These are phyloP conservation scores for human (Homo sapiens) DNA, from an alignment of 2,113 vertebrate species.

Conservation along the genomic window DNA sequence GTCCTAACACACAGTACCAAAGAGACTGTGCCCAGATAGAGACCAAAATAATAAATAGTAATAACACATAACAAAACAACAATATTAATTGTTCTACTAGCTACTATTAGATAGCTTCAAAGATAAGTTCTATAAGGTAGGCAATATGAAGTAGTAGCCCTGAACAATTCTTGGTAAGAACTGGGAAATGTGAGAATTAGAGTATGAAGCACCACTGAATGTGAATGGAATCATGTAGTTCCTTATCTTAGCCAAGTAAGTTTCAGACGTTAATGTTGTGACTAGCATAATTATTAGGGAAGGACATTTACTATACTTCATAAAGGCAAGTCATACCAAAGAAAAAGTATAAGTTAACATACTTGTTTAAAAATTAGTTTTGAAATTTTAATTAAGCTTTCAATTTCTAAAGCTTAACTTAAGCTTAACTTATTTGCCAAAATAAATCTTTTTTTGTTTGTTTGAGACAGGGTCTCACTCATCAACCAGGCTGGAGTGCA, in stretches of 20 bases:
- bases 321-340: neutral
- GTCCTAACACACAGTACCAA: neutral
- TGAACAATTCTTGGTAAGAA: neutral
- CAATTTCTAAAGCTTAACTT: constrained; percentile 39
- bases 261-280: neutral
- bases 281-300: neutral
- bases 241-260: neutral
- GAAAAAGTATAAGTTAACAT: neutral
- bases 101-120: neutral
- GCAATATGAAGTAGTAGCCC: neutral
- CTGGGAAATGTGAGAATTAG: neutral
- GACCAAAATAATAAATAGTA: neutral
- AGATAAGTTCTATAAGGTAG: neutral
- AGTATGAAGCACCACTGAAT: neutral
- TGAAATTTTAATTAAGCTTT: constrained; percentile 35
- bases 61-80: too few relatives aligned
- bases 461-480: too few relatives aligned
- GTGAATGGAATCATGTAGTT: neutral
- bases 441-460: neutral
- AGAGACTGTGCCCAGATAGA: neutral
- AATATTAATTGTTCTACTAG: neutral
- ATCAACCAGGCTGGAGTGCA: too few relatives aligned
- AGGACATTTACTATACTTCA: neutral
- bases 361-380: constrained; percentile 15
- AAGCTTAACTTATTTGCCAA: neutral